Evolutionary conservation across 2,888 invertebrate genomes (phyloP).

Genomic region (Thysanoteuthis rhombus): DNA sequence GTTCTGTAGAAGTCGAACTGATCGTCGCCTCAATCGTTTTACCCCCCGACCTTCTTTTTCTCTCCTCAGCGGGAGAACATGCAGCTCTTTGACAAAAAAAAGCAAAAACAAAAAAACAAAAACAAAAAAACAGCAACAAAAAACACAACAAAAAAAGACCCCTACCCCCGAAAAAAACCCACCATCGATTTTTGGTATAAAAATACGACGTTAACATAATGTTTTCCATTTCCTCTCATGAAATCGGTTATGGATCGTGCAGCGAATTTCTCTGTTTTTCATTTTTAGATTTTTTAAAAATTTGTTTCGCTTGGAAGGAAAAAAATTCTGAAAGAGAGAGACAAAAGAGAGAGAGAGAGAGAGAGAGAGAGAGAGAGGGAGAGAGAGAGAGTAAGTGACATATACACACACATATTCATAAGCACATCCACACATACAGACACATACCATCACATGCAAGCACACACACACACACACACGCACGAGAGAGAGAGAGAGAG

Average conservation of each 20-base stretch:
- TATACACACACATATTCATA: too few relatives aligned
- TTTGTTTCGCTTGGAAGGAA: background rate
- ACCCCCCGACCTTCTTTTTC: background rate
- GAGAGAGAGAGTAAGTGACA: background rate
- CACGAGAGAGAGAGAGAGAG: too few relatives aligned
- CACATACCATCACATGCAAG: too few relatives aligned
- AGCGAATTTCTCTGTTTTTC: too few relatives aligned
- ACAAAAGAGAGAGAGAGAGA: background rate
- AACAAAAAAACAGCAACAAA: background rate
- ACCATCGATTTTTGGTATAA: background rate
- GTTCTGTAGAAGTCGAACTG: background rate
- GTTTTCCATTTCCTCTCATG: background rate
- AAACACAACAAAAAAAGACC: background rate
- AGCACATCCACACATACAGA: too few relatives aligned
- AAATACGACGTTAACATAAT: background rate
- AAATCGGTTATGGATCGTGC: background rate
- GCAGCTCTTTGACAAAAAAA: background rate
- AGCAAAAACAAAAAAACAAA: background rate
- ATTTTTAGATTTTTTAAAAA: background rate
- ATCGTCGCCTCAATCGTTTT: background rate
- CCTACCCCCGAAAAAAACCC: background rate
- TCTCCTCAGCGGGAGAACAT: background rate
- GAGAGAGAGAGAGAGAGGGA: background rate
- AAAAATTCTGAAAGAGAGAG: background rate
- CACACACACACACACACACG: too few relatives aligned